These are phyloP conservation scores for Pristionchus pacificus DNA, from an alignment of 1,140 invertebrate species.

Conservation along the genomic window DNA sequence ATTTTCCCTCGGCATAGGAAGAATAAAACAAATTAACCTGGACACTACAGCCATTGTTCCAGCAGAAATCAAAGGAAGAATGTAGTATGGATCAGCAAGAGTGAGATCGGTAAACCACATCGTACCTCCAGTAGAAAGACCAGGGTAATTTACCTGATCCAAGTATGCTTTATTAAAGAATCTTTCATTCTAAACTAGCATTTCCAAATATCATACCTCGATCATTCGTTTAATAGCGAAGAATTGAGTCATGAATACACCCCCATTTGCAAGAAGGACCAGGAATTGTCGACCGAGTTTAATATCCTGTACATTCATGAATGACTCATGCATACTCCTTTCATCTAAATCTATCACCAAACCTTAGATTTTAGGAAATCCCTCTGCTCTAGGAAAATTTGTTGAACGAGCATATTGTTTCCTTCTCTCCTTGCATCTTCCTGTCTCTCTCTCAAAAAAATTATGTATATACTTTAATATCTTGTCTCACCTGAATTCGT, in stretches of 20 bases:
- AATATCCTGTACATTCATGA: constrained; percentile 38
- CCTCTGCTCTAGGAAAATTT: constrained; percentile 50
- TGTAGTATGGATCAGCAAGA: constrained; percentile 79
- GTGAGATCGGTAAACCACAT: constrained; percentile 90
- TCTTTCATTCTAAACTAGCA: not conserved
- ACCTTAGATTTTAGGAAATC: constrained; percentile 45
- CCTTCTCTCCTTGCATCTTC: constrained; percentile 44
- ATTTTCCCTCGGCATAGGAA: too few species aligned
- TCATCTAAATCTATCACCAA: not conserved
- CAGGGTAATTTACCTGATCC: constrained; percentile 30
- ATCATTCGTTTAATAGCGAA: constrained; percentile 53
- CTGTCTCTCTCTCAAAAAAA: constrained; percentile 23
- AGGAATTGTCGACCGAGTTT: constrained; percentile 41
- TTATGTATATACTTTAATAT: not conserved
- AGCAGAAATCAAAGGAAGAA: constrained; percentile 79
- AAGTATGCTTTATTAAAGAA: not conserved
- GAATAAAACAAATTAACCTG: too few species aligned
- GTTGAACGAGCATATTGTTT: constrained; percentile 47
- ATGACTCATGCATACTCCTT: not conserved
- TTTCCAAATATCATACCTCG: constrained; percentile 6
- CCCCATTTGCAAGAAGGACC: constrained; percentile 43
- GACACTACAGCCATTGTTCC: constrained; percentile 75
- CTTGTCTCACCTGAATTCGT: constrained; percentile 32
- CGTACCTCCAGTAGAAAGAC: constrained; percentile 79
- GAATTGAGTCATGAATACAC: constrained; percentile 52